These are phyloP conservation scores for Nycticebus coucang DNA, from an alignment of 2,113 vertebrate genomes.

Conservation along the genomic window DNA sequence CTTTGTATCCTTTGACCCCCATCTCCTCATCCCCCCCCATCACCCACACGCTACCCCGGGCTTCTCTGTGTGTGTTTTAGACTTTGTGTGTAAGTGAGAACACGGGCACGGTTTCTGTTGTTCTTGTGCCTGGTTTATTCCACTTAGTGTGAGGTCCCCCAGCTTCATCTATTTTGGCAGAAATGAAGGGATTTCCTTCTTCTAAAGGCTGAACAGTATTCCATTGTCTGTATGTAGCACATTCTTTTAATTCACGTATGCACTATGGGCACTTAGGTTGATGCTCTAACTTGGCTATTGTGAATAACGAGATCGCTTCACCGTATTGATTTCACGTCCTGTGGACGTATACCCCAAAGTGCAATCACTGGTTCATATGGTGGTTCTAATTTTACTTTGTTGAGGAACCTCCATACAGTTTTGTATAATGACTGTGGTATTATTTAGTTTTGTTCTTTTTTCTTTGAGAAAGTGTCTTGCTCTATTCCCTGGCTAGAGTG, in stretches of 20 bases:
- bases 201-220: neutral
- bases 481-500: no score
- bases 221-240: fast-evolving
- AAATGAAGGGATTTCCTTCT: neutral
- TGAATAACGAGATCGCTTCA: no score
- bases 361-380: neutral
- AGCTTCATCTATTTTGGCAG: neutral
- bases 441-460: neutral
- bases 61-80: neutral
- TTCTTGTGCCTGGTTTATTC: neutral
- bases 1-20: neutral
- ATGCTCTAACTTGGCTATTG: neutral
- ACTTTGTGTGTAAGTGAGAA: neutral
- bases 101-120: neutral
- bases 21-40: neutral
- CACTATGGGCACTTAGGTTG: neutral
- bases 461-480: no score
- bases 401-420: neutral
- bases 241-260: neutral
- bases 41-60: neutral
- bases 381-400: neutral
- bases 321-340: neutral
- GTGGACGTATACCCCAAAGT: neutral
- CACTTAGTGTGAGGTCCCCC: neutral
- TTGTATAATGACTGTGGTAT: no score